Evolutionary conservation across 2,797 vertebrate genomes (phyloP).

Genomic region (Aratinga solstitialis): DNA sequence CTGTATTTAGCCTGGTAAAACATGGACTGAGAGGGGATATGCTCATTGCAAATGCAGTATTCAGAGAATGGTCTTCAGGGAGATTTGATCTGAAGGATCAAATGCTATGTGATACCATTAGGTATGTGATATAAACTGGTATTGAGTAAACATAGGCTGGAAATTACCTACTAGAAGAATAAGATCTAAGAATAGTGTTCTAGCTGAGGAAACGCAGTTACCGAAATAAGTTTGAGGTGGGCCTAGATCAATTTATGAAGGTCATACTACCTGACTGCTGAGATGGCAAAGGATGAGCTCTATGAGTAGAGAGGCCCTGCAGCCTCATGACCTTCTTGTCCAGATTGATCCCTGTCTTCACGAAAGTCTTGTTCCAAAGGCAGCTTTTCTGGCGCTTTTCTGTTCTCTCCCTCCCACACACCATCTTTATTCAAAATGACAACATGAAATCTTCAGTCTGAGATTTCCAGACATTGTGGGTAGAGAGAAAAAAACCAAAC

Average conservation of each 20-base stretch:
- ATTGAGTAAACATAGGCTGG: background rate
- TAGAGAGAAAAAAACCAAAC: background rate
- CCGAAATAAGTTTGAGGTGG: background rate
- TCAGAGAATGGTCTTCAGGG: background rate
- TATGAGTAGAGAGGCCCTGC: rapidly evolving
- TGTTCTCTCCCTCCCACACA: background rate
- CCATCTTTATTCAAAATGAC: background rate
- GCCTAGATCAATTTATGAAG: background rate
- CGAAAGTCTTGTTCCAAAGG: background rate
- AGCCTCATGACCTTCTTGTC: background rate
- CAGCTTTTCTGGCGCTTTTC: background rate
- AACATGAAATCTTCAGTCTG: background rate
- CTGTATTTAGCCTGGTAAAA: background rate
- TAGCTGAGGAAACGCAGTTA: background rate
- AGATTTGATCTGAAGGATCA: background rate
- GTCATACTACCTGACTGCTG: background rate
- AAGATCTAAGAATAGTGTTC: background rate
- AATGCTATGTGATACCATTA: background rate
- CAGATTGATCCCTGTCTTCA: background rate
- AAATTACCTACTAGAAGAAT: background rate
- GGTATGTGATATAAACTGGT: background rate
- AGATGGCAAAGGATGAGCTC: background rate
- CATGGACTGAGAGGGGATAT: background rate
- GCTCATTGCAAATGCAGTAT: background rate
- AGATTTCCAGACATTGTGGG: background rate